Base-by-base conservation (phyloP, 2,113 vertebrate species). In the Tor tambroides region DNA sequence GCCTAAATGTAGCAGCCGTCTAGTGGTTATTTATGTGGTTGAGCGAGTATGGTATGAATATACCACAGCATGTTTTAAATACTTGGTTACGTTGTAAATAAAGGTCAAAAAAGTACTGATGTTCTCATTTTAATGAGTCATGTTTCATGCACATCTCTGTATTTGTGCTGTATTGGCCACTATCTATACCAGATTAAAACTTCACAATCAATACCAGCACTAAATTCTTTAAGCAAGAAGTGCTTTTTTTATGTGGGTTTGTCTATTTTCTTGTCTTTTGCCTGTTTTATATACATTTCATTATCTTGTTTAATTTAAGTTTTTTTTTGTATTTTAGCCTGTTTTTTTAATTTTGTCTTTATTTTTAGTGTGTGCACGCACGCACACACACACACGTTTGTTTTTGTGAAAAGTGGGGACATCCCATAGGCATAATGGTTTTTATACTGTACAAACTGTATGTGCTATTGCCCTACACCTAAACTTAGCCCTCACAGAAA, bases 41-140 rank as follows among this genome's bases (percentile, higher is more conserved):
- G 15, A 15, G 41, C 6, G 0, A 21, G n/a, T 67, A 30, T 46
- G 59, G 23, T 15, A 21, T 28, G 38, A 65, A 19, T 43, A 67
- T 15, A 46, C 41, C 26, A 49, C 14, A 46, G 38, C 35, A 26
- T 23, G 54, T 46, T 46, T 67, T 19, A 14, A 67, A 61, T 23
- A 3, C 3, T n/a, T 38, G 3, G 28, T 79, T 80, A 41, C 2
- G 4, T 65, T 82, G 35, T 5, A 8, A 8, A 12, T 67, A 46
- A 67, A 67, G 61, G 80, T 69, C 26, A 28, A n/a, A 46, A 82
- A 63, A 63, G 32, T 30, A 67, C 61, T 7, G 80, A 23, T 67
- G n/a, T 19, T 81, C 32, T 63, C 6, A 43, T 81, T 28, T 71
- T 15, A 67, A 23, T 81, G 6, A 26, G 28, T 43, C 51, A 12